Evolutionary conservation across 2,113 vertebrate genomes (phyloP), one percentile per base, ranked within the genome.

Genomic region (Cranoglanis bouderius): DNA sequence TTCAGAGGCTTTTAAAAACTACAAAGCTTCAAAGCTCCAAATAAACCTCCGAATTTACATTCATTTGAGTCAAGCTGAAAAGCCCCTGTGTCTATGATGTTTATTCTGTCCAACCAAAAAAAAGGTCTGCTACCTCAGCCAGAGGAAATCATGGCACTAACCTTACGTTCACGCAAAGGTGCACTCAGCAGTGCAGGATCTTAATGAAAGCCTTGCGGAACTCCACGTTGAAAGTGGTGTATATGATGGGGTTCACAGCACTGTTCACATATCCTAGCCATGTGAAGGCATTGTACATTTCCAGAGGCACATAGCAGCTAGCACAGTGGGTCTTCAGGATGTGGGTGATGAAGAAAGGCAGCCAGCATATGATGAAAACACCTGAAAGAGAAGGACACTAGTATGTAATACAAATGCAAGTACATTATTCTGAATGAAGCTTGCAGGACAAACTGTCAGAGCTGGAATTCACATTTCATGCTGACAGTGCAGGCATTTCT

Each of bases 251-350:
- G 93, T 99, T 99, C 92, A 99, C 96, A 5, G 98, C 98, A 6
- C 98, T 99, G 94, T 99, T 99, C 93, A 99, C 98, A 0, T 99
- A 99, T 88, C 98, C 98, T 87, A 99, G 97, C 98, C 98, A 99
- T 0, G 98, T 99, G 92, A 98, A 99, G 91, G 97, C 97, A 51
- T 97, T 99, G 94, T 99, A 99, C 96, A 99, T 95, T 90, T 96
- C 96, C 2, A 97, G 97, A 0, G 98, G 97, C 91, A 99, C 97
- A 92, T 94, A 96, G 95, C 90, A 91, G 67, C 88, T 88, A 3
- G 82, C 40, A 84, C 98, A 99, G 95, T 99, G 98, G 92, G 98
- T 99, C 95, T 99, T 99, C 92, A 99, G 93, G 95, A 99, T 99
- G 93, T 99, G 98, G 18, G 98, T 99, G 92, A 99, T 98, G 96